Evolutionary conservation across 2,888 invertebrate species (phyloP).

Genomic region (Idaea dimidiata): DNA sequence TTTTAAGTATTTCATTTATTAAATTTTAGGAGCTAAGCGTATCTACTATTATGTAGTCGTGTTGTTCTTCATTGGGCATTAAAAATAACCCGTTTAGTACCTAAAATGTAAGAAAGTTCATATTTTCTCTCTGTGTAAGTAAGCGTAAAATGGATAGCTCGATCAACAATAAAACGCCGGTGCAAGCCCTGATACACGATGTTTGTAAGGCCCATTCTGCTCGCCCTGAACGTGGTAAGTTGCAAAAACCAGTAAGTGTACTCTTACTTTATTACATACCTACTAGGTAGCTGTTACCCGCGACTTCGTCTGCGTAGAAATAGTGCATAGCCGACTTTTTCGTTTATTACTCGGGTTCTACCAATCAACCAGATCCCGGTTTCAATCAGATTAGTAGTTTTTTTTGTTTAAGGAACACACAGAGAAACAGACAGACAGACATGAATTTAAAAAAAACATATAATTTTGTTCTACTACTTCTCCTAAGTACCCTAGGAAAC

Average conservation of each 20-base stretch:
- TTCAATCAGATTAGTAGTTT: no score
- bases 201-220: conserved; percentile 38
- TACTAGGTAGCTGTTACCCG: no score
- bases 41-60: neutral
- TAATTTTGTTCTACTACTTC: no score
- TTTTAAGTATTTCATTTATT: neutral
- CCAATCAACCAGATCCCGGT: no score
- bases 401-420: no score
- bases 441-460: no score
- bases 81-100: neutral
- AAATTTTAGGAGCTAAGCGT: neutral
- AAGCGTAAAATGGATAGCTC: conserved; percentile 38
- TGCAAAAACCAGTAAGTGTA: neutral
- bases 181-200: conserved; percentile 31
- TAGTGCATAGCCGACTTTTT: no score
- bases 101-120: neutral
- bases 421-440: no score
- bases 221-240: conserved; percentile 41
- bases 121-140: neutral
- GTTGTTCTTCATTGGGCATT: conserved; percentile 7
- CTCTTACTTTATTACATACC: no score
- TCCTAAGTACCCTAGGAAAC: no score
- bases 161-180: conserved; percentile 29
- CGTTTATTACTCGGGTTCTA: no score
- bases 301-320: no score